Base-by-base conservation (phyloP, 1,140 invertebrate species). In the Hormaphis cornu region DNA sequence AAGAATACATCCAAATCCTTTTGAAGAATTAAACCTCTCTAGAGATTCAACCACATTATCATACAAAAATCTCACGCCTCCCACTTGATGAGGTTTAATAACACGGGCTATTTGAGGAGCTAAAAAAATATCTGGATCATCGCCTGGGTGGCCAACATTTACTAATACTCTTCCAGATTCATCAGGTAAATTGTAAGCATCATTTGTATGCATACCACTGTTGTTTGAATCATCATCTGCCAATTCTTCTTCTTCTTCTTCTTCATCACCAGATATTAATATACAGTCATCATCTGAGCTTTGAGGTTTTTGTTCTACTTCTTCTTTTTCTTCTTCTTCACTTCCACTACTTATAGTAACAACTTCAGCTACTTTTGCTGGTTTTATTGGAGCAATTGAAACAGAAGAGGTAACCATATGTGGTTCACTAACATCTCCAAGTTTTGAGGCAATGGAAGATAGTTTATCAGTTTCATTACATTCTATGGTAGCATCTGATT, bases 71-170 rank as follows among this genome's bases (percentile, higher is more conserved):
- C 95, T 82, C 40, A 98, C 90, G 2, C 96, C 95, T 63, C 95
- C 95, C 79, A 98, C 83, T 80, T 93, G 91, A 85, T 99, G 96
- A 6, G 95, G 93, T 81, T 98, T 98, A 37, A 98, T 93, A 58
- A 91, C 84, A 73, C 87, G 83, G 0, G 93, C 90, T 56, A 99
- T 89, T 78, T 98, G 94, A 3, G 91, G 89, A 7, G 95, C 90
- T 37, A 99, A 81, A 78, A 89, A 98, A 50, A 99, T 89, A 76
- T 97, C 95, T 22, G 89, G 87, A 75, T 99, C 97, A 61, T 87
- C 86, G 48, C 89, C 85, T 0, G 93, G 89, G 81, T 98, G 95
- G n/a, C 92, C 95, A 46, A 97, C 87, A 79, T 99, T 99, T 26
- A 98, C 89, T 33, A 97, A 80, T 20, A 98, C 93, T 48, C 91